phyloP scores from a whole-genome alignment of 2,888 invertebrate genomes.

The Frankliniella intonsa region DNA sequence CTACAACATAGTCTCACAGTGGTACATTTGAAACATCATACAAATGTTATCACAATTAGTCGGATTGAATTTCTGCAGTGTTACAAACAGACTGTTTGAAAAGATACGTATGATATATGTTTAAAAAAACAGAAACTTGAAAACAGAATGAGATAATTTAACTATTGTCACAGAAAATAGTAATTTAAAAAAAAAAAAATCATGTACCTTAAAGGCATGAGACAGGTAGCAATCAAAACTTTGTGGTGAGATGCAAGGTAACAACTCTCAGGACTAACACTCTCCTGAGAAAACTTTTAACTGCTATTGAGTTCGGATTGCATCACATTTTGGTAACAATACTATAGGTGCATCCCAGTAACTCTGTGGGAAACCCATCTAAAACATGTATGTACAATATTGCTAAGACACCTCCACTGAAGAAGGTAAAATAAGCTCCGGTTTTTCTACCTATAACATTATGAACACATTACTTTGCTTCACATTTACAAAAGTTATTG shows the following conservation, averaged over 20 bases:
- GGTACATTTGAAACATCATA: too few species aligned
- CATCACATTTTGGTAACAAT: constrained; percentile 25
- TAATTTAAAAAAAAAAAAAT: not conserved
- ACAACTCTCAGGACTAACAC: too few species aligned
- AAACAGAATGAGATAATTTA: too few species aligned
- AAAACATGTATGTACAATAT: not conserved
- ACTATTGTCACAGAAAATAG: not conserved
- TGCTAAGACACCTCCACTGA: not conserved
- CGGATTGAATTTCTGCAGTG: too few species aligned
- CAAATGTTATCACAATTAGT: too few species aligned
- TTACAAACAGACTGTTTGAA: too few species aligned
- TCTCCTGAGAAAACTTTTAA: too few species aligned
- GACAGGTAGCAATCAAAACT: not conserved
- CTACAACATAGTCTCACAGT: too few species aligned
- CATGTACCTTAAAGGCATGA: too few species aligned
- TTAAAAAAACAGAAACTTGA: not conserved
- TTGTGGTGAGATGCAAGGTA: not conserved
- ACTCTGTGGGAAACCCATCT: not conserved
- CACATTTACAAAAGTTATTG: not conserved
- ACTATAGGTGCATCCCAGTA: not conserved
- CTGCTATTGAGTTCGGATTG: not conserved
- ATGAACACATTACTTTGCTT: constrained; percentile 10
- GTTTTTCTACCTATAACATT: not conserved
- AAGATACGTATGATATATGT: not conserved
- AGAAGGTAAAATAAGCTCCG: constrained; percentile 8